Evolutionary conservation across 2,888 invertebrate species (phyloP).

Genomic region (Polia nebulosa): DNA sequence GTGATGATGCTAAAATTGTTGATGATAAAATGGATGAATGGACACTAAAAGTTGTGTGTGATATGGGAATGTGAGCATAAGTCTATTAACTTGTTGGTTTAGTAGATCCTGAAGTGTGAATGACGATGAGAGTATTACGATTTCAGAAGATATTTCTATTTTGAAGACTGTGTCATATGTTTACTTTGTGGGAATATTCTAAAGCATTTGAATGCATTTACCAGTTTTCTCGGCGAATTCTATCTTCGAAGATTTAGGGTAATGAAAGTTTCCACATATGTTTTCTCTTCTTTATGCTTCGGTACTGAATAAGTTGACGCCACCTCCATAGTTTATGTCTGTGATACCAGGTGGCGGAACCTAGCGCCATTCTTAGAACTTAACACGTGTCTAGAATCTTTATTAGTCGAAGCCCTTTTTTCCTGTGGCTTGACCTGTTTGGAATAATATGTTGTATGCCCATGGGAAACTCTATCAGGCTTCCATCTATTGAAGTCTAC

Average conservation of each 20-base stretch:
- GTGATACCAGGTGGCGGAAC: slow-evolving; percentile 43
- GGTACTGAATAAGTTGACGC: slow-evolving; percentile 2
- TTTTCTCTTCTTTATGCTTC: not conserved
- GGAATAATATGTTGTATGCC: slow-evolving; percentile 18
- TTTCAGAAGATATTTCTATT: not conserved
- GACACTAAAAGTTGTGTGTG: slow-evolving; percentile 27
- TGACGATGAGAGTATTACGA: not conserved
- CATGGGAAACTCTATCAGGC: not conserved
- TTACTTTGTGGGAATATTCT: no score
- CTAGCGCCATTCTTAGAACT: slow-evolving; percentile 63
- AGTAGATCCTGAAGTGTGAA: not conserved
- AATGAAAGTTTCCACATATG: not conserved
- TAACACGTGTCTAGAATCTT: slow-evolving; percentile 53
- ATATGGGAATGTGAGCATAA: not conserved
- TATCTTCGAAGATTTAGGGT: not conserved
- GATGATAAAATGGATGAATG: slow-evolving; percentile 9
- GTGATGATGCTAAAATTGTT: slow-evolving; percentile 36
- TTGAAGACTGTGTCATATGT: not conserved
- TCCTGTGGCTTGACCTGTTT: slow-evolving; percentile 17
- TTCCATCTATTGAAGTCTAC: no score
- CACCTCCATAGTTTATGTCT: slow-evolving; percentile 15
- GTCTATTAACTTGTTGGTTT: not conserved
- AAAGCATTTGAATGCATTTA: no score
- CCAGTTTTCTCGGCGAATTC: not conserved
- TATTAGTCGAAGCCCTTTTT: slow-evolving; percentile 44